These are phyloP conservation scores for Trachops cirrhosus DNA, from an alignment of 2,797 vertebrate genomes.

Conservation along the genomic window DNA sequence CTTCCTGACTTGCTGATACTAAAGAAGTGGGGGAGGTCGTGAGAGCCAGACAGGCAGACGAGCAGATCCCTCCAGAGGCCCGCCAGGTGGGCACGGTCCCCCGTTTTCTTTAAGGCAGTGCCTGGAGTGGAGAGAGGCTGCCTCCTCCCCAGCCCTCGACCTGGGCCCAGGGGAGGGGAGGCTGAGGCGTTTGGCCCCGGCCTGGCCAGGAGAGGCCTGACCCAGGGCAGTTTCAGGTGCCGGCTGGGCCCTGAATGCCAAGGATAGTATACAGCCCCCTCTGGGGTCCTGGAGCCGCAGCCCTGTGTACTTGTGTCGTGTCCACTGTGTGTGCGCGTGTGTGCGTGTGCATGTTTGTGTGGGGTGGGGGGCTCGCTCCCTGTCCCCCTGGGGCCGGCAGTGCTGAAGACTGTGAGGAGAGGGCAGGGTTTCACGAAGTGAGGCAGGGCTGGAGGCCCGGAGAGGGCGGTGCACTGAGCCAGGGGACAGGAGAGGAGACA, in stretches of 20 bases:
- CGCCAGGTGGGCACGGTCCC: conserved; percentile 69
- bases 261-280: conserved; percentile 53
- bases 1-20: conserved; percentile 46
- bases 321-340: conserved; percentile 32
- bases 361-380: conserved; percentile 62
- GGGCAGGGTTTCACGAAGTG: not conserved
- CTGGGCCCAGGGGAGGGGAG: conserved; percentile 60
- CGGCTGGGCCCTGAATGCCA: conserved; percentile 63
- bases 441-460: not conserved
- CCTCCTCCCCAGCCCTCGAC: not conserved
- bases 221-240: conserved; percentile 57
- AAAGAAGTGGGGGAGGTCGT: conserved; percentile 44
- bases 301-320: conserved; percentile 63
- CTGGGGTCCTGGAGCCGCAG: conserved; percentile 46
- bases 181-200: conserved; percentile 73
- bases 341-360: conserved; percentile 38
- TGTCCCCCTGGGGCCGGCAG: conserved; percentile 29
- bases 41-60: not conserved
- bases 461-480: not conserved
- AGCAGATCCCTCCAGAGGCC: conserved; percentile 68
- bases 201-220: not conserved
- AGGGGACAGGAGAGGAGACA: not conserved
- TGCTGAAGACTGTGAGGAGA: not conserved
- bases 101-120: conserved; percentile 77
- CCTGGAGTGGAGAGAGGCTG: conserved; percentile 67